Evolutionary conservation across 2,113 vertebrate genomes (phyloP), one percentile per base, ranked within the genome.

Genomic region (Phyllostomus discolor): DNA sequence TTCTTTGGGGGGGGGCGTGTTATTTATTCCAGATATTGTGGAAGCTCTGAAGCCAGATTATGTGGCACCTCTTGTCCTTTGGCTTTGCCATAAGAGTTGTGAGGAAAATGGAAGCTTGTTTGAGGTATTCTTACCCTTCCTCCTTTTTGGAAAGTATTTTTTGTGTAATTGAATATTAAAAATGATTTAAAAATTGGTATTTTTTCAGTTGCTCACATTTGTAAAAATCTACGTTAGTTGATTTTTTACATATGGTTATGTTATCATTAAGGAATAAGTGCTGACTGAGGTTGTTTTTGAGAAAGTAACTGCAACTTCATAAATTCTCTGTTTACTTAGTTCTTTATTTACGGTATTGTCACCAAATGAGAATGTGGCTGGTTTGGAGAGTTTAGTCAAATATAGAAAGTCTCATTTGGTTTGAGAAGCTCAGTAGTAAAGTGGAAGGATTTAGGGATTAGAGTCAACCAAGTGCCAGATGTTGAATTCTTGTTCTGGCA

Each of bases 71-170:
- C 97, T 99, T 91, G 99, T 99, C 59, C 97, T 99, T 90, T 99
- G 99, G 99, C 99, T 99, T 96, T 99, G 99, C 96, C 99, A 99
- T 0, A 99, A 99, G 48, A 99, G 98, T 90, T 99, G 99, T 98
- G 96, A 97, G n/a, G 99, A 99, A 97, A 99, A 99, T 72, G 99
- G 99, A 72, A 97, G 99, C 87, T 97, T 99, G 26, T 99, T 99
- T 98, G 99, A 99, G 99, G 99, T 99, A 98, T 98, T 95, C 19
- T 41, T 3, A 22, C n/a, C 7, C 22, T 79, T 87, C 8, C 3
- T 46, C 4, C 16, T 85, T 84, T 82, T 46, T 87, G 41, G 31
- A 70, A 87, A 88, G 59, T 14, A 67, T 19, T 62, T 35, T 41
- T 88, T 46, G 2, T 81, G 0, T 85, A 57, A 64, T 83, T 88